These are phyloP conservation scores for Pseudoips prasinana DNA, from an alignment of 2,888 invertebrate genomes.

Conservation along the genomic window DNA sequence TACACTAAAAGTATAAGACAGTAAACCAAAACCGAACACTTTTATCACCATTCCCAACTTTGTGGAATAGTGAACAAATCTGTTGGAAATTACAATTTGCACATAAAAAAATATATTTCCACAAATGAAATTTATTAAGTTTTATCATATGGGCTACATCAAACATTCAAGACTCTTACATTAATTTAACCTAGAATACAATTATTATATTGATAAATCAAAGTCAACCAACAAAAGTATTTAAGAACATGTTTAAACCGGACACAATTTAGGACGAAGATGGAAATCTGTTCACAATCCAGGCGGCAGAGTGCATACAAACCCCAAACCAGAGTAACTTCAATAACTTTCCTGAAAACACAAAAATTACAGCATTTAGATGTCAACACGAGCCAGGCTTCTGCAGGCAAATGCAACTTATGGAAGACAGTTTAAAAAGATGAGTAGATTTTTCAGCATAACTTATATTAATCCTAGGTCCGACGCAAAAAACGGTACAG, in stretches of 20 bases:
- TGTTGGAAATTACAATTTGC: conserved; percentile 4
- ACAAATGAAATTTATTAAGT: conserved; percentile 53
- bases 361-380: conserved; percentile 56
- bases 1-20: no score
- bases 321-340: conserved; percentile 62
- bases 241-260: conserved; percentile 36
- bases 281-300: conserved; percentile 53
- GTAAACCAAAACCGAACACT: no score
- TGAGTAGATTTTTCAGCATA: conserved; percentile 45
- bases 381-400: conserved; percentile 17
- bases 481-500: no score
- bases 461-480: no score
- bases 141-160: conserved; percentile 51
- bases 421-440: conserved; percentile 19
- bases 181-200: conserved; percentile 62
- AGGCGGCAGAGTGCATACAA: conserved; percentile 55
- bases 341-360: conserved; percentile 64
- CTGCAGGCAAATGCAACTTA: conserved; percentile 16
- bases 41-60: no score
- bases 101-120: conserved; percentile 29
- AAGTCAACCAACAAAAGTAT: conserved; percentile 47
- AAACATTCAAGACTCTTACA: conserved; percentile 57
- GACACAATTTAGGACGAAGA: conserved; percentile 45
- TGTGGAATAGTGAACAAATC: no score
- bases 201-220: conserved; percentile 48